Base-by-base conservation (phyloP, 2,888 invertebrate species). In the Tribolium freemani region DNA sequence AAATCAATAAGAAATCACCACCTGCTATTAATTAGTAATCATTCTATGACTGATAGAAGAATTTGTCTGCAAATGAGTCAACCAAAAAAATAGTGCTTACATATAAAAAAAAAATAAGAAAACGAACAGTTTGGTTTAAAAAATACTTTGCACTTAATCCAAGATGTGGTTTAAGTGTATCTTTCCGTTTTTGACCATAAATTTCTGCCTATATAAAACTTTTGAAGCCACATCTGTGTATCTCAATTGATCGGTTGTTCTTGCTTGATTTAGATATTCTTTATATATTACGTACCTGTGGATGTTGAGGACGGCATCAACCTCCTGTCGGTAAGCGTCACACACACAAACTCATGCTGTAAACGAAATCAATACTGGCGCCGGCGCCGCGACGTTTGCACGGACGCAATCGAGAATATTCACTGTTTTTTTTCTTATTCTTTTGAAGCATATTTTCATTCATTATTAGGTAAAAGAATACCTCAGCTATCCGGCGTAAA, bases 311-410 rank as follows among this genome's bases (percentile, higher is more conserved):
- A 81, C 81, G 78, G 78, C 78, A 69, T 79, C 78, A 75, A 79
- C 80, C 82, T 83, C 81, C 83, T 79, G 77, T 66, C 80, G 78
- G 78, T 77, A 78, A 76, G 77, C 79, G 76, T 75, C 78, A 79
- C 83, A 81, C 80, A 83, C 82, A 83, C 83, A 78, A 82, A 84
- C 83, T 83, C 83, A 81, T 80, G 81, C 76, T 80, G 77, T 75
- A 76, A 75, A 75, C 63, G 74, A 79, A 86, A 86, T 86, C 86
- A 83, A 86, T 86, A 86, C 79, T 76, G 79, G 80, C 84, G 85
- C 83, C 84, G 83, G 84, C 85, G 84, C 83, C 76, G 20, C 64
- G 64, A 64, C 64, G 63, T 26, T 38, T 8, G 5, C 51, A 63
- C 50, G 60, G 10, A 68, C 30, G 64, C 54, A 63, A 69, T 51